Base-by-base conservation (phyloP, 2,888 invertebrate genomes). In the Drosophila merina region DNA sequence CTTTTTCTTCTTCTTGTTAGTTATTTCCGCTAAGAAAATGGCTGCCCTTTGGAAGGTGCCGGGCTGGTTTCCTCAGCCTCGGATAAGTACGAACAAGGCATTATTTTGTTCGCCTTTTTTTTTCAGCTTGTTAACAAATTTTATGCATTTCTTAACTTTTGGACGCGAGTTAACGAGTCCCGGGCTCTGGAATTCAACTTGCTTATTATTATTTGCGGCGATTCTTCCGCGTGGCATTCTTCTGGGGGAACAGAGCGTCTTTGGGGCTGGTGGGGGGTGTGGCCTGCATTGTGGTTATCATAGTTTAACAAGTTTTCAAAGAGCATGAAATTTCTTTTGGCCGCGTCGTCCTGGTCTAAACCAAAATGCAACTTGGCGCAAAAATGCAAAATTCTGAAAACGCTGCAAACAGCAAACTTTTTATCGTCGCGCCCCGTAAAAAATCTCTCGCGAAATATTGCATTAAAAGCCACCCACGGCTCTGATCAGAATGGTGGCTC, bases 221-320 rank as follows among this genome's bases (percentile, higher is more conserved):
- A 63, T 75, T 75, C 63, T 66, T 66, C 48, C 42, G 31, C 48
- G 42, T n/a, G 49, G 57, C 55, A 63, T 58, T 31, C 49, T 60
- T 57, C 28, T 12, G 45, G 30, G 31, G 38, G 42, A 45, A 42
- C 38, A 40, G 25, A 26, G 40, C 45, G 47, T 58, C 52, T 74
- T 30, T 2, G 7, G 4, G 49, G 7, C 12, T 28, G 28, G 28
- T 28, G 28, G 12, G 26, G 28, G 40, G 7, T 42, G 47, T 56
- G 50, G 51, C 73, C 79, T 78, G 80, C 87, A 88, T 89, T 89
- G 89, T 90, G 86, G 89, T 88, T 89, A 89, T 89, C 90, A 89
- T 88, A 89, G 79, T 90, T 90, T 89, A 90, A 89, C 84, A 89
- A 90, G 81, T 90, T 90, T 90, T 89, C 80, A 82, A 86, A 88